A percentile compares a stretch with the other conserved stretches of the same genome.
Conservation (phyloP, 2,888 invertebrate genomes). For the Hymenopus coronatus region DNA sequence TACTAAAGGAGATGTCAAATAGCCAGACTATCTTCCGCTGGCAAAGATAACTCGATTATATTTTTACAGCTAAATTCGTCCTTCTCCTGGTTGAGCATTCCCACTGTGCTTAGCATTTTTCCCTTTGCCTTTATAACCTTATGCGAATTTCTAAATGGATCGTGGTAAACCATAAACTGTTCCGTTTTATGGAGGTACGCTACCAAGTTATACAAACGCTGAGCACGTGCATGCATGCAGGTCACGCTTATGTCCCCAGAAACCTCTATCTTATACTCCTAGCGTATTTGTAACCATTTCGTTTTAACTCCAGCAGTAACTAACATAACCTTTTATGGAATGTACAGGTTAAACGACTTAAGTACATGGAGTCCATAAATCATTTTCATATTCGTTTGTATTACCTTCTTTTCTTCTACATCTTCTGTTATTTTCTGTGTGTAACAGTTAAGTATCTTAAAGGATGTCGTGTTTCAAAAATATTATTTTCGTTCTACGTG, state of each 20-base stretch:
- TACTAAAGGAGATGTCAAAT: constrained; percentile 11
- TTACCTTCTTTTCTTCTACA: neutral
- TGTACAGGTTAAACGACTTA: neutral
- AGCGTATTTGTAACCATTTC: neutral
- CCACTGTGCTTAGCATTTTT: neutral
- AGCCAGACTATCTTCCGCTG: constrained; percentile 1
- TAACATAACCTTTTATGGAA: neutral
- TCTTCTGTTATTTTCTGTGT: too few species aligned
- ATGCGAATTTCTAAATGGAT: constrained; percentile 18
- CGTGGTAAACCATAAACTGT: neutral
- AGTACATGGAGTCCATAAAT: neutral
- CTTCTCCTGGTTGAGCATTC: neutral
- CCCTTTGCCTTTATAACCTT: neutral
- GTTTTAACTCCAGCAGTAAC: neutral
- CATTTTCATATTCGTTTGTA: neutral
- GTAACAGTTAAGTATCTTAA: neutral
- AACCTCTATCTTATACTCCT: neutral
- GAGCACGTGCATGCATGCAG: neutral
- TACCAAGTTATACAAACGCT: neutral
- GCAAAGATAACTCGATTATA: constrained; percentile 22
- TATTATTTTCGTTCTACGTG: neutral
- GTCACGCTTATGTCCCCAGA: neutral
- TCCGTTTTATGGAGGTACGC: neutral
- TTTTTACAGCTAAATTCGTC: constrained; percentile 21
- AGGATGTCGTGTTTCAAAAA: neutral